Conservation (phyloP, 2,113 vertebrate species). For the Mastomys coucha region DNA sequence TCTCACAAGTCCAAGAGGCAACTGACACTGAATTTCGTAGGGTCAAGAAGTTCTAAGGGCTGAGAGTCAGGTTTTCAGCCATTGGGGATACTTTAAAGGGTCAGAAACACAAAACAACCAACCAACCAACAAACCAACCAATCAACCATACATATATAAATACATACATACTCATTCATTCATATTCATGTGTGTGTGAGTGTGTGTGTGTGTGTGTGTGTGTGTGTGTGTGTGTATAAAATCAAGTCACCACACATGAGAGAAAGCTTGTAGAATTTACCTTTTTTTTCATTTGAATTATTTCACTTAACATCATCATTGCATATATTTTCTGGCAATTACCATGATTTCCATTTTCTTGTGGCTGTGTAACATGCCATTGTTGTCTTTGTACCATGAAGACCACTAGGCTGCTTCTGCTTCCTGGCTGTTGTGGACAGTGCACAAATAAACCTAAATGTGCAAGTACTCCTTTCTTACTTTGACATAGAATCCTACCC, state of each 20-base stretch:
- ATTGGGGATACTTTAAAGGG: too few species aligned
- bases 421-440: background rate
- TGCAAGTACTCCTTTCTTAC: background rate
- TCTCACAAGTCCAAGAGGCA: too few species aligned
- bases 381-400: background rate
- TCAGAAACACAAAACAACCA: too few species aligned
- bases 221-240: background rate
- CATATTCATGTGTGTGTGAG: too few species aligned
- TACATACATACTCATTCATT: background rate
- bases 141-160: background rate
- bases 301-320: background rate
- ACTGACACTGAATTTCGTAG: too few species aligned
- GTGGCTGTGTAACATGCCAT: background rate
- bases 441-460: background rate
- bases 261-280: background rate
- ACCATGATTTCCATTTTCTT: background rate
- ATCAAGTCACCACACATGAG: background rate
- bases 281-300: background rate
- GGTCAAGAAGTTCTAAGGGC: too few species aligned
- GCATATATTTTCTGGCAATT: background rate
- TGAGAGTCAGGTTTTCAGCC: too few species aligned
- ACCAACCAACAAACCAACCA: background rate
- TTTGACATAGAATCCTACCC: background rate
- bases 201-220: background rate
- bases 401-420: background rate